Evolutionary conservation across 2,797 vertebrate species (phyloP).

Genomic region (Dallia pectoralis): DNA sequence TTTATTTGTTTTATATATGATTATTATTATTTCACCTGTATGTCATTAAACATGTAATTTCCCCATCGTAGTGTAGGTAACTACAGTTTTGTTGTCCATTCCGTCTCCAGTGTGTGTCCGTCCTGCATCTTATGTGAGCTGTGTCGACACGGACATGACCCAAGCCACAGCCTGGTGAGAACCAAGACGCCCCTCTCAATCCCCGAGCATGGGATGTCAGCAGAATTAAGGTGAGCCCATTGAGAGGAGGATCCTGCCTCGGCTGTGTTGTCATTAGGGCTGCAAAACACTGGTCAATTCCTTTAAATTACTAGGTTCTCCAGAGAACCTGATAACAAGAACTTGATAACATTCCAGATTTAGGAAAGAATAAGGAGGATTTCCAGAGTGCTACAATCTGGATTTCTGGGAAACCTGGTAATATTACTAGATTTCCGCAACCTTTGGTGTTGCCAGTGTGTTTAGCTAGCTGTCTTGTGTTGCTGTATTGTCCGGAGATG

Average conservation of each 20-base stretch:
- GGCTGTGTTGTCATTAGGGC: background rate
- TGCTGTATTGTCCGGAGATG: background rate
- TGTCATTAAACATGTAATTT: background rate
- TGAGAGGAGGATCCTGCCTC: background rate
- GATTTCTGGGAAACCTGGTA: no score
- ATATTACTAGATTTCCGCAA: no score
- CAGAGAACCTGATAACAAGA: no score
- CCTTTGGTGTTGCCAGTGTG: background rate
- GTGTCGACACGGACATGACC: conserved; percentile 84
- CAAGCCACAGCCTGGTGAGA: conserved; percentile 88
- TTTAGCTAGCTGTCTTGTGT: background rate
- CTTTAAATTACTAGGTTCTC: no score
- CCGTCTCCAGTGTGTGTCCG: conserved; percentile 81
- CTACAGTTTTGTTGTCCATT: conserved; percentile 1
- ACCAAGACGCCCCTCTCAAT: conserved; percentile 85
- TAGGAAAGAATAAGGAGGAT: no score
- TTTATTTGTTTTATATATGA: background rate
- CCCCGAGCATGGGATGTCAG: conserved; percentile 75
- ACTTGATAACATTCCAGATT: no score
- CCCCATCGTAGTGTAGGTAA: background rate
- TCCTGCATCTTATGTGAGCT: conserved; percentile 93
- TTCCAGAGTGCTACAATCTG: no score
- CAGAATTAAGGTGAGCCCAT: conserved; percentile 75
- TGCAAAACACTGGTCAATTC: no score
- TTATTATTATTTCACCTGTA: background rate